These are phyloP conservation scores for Nephrocerus scutellatus DNA, from an alignment of 2,888 invertebrate species.

Conservation along the genomic window DNA sequence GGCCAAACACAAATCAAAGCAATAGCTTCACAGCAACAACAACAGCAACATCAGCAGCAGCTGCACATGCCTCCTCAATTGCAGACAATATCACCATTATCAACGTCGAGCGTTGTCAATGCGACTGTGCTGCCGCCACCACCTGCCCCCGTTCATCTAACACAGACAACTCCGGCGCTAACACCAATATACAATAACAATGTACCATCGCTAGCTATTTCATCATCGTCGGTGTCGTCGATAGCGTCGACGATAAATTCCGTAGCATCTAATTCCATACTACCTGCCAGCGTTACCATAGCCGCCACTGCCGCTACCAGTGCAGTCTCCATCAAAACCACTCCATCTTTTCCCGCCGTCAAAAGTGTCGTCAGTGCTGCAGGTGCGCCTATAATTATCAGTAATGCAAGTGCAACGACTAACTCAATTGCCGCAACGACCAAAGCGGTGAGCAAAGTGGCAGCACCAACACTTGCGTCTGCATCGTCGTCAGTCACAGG, in stretches of 20 bases:
- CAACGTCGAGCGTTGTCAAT: conserved; percentile 21
- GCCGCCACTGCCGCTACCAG: conserved; percentile 38
- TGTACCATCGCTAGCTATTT: conserved; percentile 27
- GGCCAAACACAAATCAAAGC: conserved; percentile 48
- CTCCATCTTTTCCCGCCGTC: too few relatives aligned
- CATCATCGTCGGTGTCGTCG: conserved; percentile 30
- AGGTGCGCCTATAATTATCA: conserved; percentile 8
- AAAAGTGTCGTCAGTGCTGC: conserved; percentile 24
- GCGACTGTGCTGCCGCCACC: conserved; percentile 23
- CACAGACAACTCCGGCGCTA: conserved; percentile 35
- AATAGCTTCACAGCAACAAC: conserved; percentile 26
- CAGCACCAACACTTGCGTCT: conserved; percentile 14
- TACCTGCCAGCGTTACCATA: conserved; percentile 38
- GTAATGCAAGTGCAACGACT: conserved; percentile 19
- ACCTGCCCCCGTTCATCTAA: conserved; percentile 34
- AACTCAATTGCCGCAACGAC: conserved; percentile 19
- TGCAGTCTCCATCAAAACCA: conserved; percentile 22
- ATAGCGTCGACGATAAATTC: conserved; percentile 39
- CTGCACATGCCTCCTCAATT: conserved; percentile 10
- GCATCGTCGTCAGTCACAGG: conserved; percentile 25
- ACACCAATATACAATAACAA: conserved; percentile 39
- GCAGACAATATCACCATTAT: conserved; percentile 28
- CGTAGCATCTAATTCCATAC: conserved; percentile 29
- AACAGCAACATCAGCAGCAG: conserved; percentile 16
- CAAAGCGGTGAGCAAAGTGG: conserved; percentile 12